Evolutionary conservation across 2,113 vertebrate genomes (phyloP), one percentile per base, ranked within the genome.

Genomic region (Ceuthmochares aereus): DNA sequence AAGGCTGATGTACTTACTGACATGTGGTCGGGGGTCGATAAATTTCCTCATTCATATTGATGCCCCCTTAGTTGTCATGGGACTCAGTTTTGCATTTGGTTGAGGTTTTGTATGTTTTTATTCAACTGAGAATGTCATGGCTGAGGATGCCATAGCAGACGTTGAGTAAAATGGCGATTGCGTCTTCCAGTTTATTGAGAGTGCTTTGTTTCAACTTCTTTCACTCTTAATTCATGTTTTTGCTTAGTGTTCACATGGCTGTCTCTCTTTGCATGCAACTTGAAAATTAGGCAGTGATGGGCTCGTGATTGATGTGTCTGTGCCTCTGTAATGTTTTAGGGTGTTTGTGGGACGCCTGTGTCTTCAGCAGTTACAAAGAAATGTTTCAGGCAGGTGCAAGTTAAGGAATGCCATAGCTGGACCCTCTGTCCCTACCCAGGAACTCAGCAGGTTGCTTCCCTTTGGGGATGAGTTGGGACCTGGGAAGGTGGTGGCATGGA

Each of bases 51-150:
- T 58, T 60, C 25, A 3, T 36, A 30, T 37, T 14, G 21, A 7
- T 56, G 4, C 12, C 34, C 7, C 47, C n/a, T 12, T 34, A 8
- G 21, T 52, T 77, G 13, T 86, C 5, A 2, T 0, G 2, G 37
- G 52, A 30, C 59, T 77, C 0, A 0, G 3, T 59, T 94, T 77
- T 77, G 32, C 54, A 0, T 1, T 7, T 27, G 4, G 26, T 58
- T 12, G 45, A 32, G 14, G 4, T 66, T 62, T 56, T 49, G 22
- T 40, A 2, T 12, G 37, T 1, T 66, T 81, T 90, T 70, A 27
- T 47, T 70, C 26, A 63, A 4, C n/a, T 59, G 76, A 87, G 42
- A 81, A n/a, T 3, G 1, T 5, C 7, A 42, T 59, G 27, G 10
- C 59, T 82, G 18, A 85, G 30, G 62, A 29, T 75, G 66, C n/a